Conservation (phyloP, 1,140 invertebrate species). For the Apis dorsata region DNA sequence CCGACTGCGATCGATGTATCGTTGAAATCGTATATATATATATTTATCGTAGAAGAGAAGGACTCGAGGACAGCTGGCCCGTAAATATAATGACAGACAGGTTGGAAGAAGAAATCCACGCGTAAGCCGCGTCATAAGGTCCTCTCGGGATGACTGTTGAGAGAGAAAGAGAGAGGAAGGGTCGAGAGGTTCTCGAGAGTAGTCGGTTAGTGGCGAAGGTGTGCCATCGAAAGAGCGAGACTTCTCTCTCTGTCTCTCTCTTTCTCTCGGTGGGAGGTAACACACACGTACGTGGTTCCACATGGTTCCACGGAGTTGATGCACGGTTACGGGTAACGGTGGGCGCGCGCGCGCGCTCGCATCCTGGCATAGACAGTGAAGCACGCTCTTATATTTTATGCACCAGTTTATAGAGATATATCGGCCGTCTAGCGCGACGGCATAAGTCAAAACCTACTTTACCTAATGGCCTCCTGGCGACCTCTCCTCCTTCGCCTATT, state of each 20-base stretch:
- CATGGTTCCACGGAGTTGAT: conserved; percentile 52
- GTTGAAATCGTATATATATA: background rate
- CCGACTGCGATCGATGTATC: background rate
- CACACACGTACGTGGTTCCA: conserved; percentile 46
- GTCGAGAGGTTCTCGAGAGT: conserved; percentile 34
- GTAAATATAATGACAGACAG: conserved; percentile 22
- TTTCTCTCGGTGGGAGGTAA: background rate
- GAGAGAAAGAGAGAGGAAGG: background rate
- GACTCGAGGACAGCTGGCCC: background rate
- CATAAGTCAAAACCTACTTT: conserved; percentile 78
- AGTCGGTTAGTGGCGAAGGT: conserved; percentile 40
- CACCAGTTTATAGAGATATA: conserved; percentile 74
- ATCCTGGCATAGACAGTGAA: conserved; percentile 26
- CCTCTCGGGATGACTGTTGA: background rate
- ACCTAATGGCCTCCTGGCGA: conserved; percentile 73
- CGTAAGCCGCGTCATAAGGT: conserved; percentile 3
- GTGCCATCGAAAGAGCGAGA: conserved; percentile 10
- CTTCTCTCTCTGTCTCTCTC: background rate
- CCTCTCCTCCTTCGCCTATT: conserved; percentile 36
- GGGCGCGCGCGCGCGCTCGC: background rate
- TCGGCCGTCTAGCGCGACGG: conserved; percentile 66
- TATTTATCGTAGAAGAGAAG: background rate
- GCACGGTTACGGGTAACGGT: conserved; percentile 46
- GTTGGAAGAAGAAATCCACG: conserved; percentile 24
- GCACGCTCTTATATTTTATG: conserved; percentile 73